These are phyloP conservation scores for Montipora efflorescens DNA, from an alignment of 64 coral and sea anemone species.

Conservation along the genomic window DNA sequence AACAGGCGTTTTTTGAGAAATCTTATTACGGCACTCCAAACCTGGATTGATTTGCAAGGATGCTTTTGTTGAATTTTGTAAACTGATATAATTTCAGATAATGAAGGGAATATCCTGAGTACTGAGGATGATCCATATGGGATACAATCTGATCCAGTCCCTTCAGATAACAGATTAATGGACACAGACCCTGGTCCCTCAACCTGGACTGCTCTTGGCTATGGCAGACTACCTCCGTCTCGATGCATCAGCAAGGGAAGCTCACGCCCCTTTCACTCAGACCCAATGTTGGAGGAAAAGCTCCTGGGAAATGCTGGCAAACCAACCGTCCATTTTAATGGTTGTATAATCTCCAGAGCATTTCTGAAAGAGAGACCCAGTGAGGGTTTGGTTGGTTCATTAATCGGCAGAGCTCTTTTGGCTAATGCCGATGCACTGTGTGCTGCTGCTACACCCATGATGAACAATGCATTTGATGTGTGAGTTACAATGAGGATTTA, in stretches of 20 bases:
- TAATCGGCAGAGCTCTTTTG: slow-evolving; percentile 85
- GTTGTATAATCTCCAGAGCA: slow-evolving; percentile 90
- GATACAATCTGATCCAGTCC: not conserved
- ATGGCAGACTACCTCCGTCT: slow-evolving; percentile 29
- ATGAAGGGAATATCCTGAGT: slow-evolving; percentile 19
- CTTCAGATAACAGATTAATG: slow-evolving; percentile 18
- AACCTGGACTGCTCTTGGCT: not conserved
- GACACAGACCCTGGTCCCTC: not conserved
- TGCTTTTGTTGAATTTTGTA: not conserved
- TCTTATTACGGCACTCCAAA: no score
- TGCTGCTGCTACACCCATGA: slow-evolving; percentile 90
- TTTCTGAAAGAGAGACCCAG: slow-evolving; percentile 93
- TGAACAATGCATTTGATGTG: slow-evolving; percentile 91
- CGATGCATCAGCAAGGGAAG: slow-evolving; percentile 85
- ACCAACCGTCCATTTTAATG: slow-evolving; percentile 89
- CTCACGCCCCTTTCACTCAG: slow-evolving; percentile 69
- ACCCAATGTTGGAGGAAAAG: slow-evolving; percentile 79
- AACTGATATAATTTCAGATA: slow-evolving; percentile 35
- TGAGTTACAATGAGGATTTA: slow-evolving; percentile 48
- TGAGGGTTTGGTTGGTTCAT: slow-evolving; percentile 74
- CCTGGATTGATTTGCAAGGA: no score
- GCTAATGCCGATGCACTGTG: slow-evolving; percentile 92
- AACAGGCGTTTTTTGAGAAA: no score
- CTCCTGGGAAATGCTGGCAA: slow-evolving; percentile 63
- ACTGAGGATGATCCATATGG: not conserved